Base-by-base conservation (phyloP, 2,888 invertebrate genomes). In the Caradrina clavipalpis region DNA sequence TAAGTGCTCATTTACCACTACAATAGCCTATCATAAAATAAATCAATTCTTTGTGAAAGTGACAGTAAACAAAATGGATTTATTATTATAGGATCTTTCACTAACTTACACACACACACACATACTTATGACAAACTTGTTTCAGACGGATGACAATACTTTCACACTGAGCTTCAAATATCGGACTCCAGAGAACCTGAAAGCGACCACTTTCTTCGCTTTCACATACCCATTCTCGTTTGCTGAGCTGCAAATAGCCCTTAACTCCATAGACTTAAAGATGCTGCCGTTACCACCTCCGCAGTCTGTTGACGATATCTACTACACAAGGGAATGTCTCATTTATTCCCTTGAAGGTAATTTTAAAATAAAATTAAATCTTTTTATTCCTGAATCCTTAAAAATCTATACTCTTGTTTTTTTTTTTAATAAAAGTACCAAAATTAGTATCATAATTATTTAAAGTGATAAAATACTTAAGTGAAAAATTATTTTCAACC, bases 161-260 rank as follows among this genome's bases (percentile, higher is more conserved):
- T 98, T 98, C 90, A 97, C 97, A 2, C 93, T 98, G 81, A 97
- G 97, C 77, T 98, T 98, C 93, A 97, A 97, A 88, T 98, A 97
- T 90, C 96, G 96, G 31, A 97, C 97, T 21, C 96, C 97, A 67
- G 98, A 97, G 84, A 98, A 97, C 94, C 84, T 96, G 4, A 97
- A 97, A 75, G 97, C 98, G 22, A 97, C 97, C 6, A 97, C 97
- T 10, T 99, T 98, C 93, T 98, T 99, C 94, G 98, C 99, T 0
- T 99, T 99, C 93, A 98, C 98, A 8, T 99, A 98, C 92, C 99
- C 99, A 2, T 99, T 97, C 94, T 98, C 98, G 0, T 99, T 98
- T 89, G 96, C 97, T 0, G 98, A 99, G 86, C 96, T 98, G 62
- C 98, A 98, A 91, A 97, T 97, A 76, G 97, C 97, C 85, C 94